A percentile compares a stretch with the other conserved stretches of the same genome.
phyloP scores from a whole-genome alignment of 2,888 invertebrate species.

The Ophioninae sp. region DNA sequence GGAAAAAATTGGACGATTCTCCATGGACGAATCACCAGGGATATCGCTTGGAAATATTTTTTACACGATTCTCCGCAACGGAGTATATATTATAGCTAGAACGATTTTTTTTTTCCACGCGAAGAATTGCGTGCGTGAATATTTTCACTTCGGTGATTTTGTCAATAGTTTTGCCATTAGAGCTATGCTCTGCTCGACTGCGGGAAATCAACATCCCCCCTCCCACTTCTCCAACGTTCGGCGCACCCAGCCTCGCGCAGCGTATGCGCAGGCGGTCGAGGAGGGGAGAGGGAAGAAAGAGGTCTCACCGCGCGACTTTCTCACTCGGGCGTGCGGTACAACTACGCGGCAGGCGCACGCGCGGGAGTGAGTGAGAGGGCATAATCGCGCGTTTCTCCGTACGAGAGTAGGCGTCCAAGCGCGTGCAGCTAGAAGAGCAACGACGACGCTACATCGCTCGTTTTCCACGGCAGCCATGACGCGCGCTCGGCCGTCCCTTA shows the following conservation, averaged over 20 bases:
- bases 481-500: constrained; percentile 51
- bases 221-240: not conserved
- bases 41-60: constrained; percentile 5
- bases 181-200: constrained; percentile 29
- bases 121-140: constrained; percentile 27
- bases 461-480: constrained; percentile 42
- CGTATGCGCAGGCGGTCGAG: not conserved
- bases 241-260: not conserved
- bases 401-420: constrained; percentile 21
- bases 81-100: not conserved
- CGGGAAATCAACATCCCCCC: constrained; percentile 34
- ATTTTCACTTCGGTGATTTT: constrained; percentile 63
- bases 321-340: not conserved
- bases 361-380: constrained; percentile 17
- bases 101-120: constrained; percentile 2
- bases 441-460: not conserved
- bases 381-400: constrained; percentile 24
- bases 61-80: constrained; percentile 5
- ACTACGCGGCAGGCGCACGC: constrained; percentile 18
- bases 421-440: constrained; percentile 41
- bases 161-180: constrained; percentile 59
- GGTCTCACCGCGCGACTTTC: not conserved
- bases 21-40: not conserved
- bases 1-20: not conserved
- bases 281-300: not conserved